Base-by-base conservation (phyloP, 2,113 vertebrate species). In the Ploceus nigricollis region DNA sequence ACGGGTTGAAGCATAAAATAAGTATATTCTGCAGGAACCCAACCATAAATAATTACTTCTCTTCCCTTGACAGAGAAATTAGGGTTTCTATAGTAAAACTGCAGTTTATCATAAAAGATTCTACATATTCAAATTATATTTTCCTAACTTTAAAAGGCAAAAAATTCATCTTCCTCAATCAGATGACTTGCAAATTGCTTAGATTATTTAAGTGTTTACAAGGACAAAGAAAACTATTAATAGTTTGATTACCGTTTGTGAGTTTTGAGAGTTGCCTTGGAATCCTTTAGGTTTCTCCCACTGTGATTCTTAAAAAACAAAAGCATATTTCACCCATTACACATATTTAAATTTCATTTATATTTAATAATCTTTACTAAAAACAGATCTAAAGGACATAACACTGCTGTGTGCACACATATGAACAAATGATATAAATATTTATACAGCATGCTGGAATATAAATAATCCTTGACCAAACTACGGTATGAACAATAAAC, bases 281-380 rank as follows among this genome's bases (percentile, higher is more conserved):
- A 98, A 98, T 98, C 97, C 98, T 97, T 98, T 98, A 40, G 98
- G 98, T 87, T 98, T 98, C 94, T 98, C 98, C 98, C 98, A 98
- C 56, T 98, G 98, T 51, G 98, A 98, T 94, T 98, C 98, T 98
- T 96, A 94, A 98, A 97, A 63, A 96, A 93, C 77, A 96, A 88
- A 66, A 95, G 30, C 12, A 91, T 15, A 90, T 56, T 97, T 82
- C 6, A 95, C 28, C 69, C 80, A 84, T n/a, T 51, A 64, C 15
- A 64, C 31, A 44, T 64, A 35, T 70, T 30, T 82, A 57, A 73
- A 71, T 65, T 45, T 15, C 16, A 15, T 40, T 75, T 42, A 82
- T 15, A 24, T 48, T 93, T 71, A 72, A 63, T 64, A 80, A 64
- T 68, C 30, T 44, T 91, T 72, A 63, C 31, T 44, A 63, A 50